Base-by-base conservation (phyloP, 1,140 invertebrate species). In the Linepithema humile region DNA sequence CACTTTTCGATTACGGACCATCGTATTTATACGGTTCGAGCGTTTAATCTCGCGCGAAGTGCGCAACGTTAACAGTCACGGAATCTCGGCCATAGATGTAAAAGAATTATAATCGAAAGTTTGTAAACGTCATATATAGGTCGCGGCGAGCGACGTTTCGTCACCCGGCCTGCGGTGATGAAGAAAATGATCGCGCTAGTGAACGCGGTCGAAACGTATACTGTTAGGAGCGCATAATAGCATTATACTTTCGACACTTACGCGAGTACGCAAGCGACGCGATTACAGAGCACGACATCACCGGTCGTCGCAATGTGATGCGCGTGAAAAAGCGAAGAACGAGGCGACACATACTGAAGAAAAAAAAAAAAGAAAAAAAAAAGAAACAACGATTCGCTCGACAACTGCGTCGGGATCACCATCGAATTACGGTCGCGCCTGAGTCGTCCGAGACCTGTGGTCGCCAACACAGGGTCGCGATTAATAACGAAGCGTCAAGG, bases 401-500 rank as follows among this genome's bases (percentile, higher is more conserved):
- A 84, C 57, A 55, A 26, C 53, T 38, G 45, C n/a, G 35, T 82
- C 69, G 55, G 26, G 35, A 65, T 48, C 26, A 86, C 53, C 85
- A 87, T 87, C 85, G 85, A 88, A 75, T 80, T 65, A 83, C 53
- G 62, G 48, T 80, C 73, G 64, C 45, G 40, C 29, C 86, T 82
- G 82, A 88, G 74, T 88, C 69, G 75, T 84, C n/a, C 55, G 73
- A 83, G 62, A 84, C 62, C 70, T 38, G 48, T 77, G 10, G 64
- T 23, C 75, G 35, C 26, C 48, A 43, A 45, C 74, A 67, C 85
- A 70, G 70, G 87, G 82, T 82, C 74, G 62, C 57, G 40, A 72
- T 88, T 80, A 85, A 60, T 88, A 88, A 88, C 87, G 86, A 88
- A 83, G 78, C 82, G 83, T 85, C 74, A 85, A 88, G 77, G 83